Base-by-base conservation (phyloP, 1,140 invertebrate species). In the Lethrus apterus region DNA sequence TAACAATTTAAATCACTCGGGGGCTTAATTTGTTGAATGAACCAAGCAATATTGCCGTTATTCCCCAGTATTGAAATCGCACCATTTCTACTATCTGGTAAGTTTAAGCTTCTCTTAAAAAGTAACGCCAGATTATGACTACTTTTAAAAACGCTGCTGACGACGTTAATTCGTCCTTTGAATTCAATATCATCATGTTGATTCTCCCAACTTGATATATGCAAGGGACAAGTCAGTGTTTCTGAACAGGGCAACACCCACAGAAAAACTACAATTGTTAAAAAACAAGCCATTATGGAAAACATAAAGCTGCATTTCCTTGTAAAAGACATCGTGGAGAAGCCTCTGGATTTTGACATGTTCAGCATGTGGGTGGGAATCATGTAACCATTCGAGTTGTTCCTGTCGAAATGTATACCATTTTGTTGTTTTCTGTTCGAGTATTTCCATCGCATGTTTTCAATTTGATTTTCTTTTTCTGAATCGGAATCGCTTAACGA, bases 231-330 rank as follows among this genome's bases (percentile, higher is more conserved):
- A 2, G 77, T 75, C 2, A 74, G 70, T 47, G 70, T 70, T 51
- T 83, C 75, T 0, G 74, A 72, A 57, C 84, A 87, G 1, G 85
- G 85, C 49, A 86, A 64, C 9, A 80, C 70, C 79, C 84, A 87
- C 2, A 88, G 63, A 62, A 87, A 87, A 51, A 81, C 71, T 8
- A 84, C 54, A 13, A 86, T 75, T 8, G 80, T 82, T 32, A 83
- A 66, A 17, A 84, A 62, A 54, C 83, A 87, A 10, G 84, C 59
- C 17, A 85, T 54, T 46, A 86, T 77, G 5, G 84, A 86, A 8
- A 72, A 65, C 9, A 82, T 64, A 50, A 86, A 82, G 19, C 34
- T 40, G 9, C 76, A 70, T 34, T 76, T 75, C 11, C 83, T 70
- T 30, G 76, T 57, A n/a, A 72, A 68, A 0, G 80, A 78, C 78